Conservation (phyloP, 2,888 invertebrate species). For the Xestia rhomboidea region DNA sequence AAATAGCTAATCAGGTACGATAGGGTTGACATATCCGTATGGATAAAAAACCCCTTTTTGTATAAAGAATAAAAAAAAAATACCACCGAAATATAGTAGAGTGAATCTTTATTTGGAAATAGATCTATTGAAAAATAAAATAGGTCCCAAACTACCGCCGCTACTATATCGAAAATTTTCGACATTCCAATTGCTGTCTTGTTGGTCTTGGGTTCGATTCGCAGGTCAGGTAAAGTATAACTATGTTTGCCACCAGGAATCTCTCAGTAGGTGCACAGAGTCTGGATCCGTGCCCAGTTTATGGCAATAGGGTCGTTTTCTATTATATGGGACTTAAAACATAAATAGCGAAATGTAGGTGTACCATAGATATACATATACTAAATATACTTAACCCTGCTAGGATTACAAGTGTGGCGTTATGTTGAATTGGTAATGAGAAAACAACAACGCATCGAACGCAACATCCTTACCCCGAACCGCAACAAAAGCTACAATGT, state of each 20-base stretch:
- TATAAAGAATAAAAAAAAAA: no score
- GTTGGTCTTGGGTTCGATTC: not conserved
- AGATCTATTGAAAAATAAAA: not conserved
- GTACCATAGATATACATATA: not conserved
- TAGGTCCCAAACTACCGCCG: not conserved
- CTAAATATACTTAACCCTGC: not conserved
- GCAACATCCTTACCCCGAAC: not conserved
- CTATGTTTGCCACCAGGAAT: not conserved
- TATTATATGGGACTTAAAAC: not conserved
- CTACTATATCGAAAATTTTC: not conserved
- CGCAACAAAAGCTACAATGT: constrained; percentile 45
- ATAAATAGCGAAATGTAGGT: not conserved
- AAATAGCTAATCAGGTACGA: no score
- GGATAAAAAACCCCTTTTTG: no score
- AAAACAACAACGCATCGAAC: constrained; percentile 23
- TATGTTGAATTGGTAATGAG: not conserved
- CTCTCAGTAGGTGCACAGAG: not conserved
- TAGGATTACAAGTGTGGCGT: not conserved
- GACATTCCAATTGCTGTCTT: not conserved
- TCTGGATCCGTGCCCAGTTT: not conserved
- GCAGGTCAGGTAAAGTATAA: not conserved
- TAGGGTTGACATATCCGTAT: no score
- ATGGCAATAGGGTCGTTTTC: not conserved
- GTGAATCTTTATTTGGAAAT: not conserved
- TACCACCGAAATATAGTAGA: not conserved